These are phyloP conservation scores for Halcyon smyrnensis DNA, from an alignment of 2,797 vertebrate species.

Conservation along the genomic window DNA sequence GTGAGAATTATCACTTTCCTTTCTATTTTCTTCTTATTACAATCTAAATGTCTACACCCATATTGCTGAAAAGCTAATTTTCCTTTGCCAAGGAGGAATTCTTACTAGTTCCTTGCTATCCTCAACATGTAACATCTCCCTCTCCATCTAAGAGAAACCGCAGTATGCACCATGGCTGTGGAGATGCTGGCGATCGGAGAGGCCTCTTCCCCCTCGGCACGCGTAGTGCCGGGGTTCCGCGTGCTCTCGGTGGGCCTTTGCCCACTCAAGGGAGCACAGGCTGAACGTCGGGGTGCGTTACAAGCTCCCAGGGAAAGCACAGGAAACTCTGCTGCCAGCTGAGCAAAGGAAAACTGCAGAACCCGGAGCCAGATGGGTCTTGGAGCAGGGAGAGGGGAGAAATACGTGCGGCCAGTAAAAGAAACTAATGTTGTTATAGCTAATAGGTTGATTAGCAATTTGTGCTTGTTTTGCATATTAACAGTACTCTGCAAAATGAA, in stretches of 20 bases:
- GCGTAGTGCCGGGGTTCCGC: background rate
- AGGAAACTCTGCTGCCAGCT: background rate
- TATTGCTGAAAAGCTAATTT: background rate
- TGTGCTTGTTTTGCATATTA: background rate
- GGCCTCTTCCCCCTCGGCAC: background rate
- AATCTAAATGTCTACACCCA: background rate
- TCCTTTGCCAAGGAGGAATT: background rate
- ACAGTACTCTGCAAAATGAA: background rate
- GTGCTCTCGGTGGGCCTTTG: rapidly evolving
- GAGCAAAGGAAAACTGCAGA: background rate
- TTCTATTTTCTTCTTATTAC: background rate
- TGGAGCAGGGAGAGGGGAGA: background rate
- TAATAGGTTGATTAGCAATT: background rate
- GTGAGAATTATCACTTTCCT: background rate
- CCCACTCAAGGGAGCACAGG: rapidly evolving
- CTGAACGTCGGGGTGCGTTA: rapidly evolving
- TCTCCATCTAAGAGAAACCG: background rate
- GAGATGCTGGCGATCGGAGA: background rate
- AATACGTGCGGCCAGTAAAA: background rate
- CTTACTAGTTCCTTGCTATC: background rate
- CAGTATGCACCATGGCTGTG: background rate
- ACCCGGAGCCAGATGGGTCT: background rate
- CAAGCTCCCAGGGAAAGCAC: background rate
- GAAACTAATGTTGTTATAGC: background rate
- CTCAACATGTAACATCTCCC: background rate